phyloP scores from a whole-genome alignment of 2,888 invertebrate genomes.

The Dione juno region DNA sequence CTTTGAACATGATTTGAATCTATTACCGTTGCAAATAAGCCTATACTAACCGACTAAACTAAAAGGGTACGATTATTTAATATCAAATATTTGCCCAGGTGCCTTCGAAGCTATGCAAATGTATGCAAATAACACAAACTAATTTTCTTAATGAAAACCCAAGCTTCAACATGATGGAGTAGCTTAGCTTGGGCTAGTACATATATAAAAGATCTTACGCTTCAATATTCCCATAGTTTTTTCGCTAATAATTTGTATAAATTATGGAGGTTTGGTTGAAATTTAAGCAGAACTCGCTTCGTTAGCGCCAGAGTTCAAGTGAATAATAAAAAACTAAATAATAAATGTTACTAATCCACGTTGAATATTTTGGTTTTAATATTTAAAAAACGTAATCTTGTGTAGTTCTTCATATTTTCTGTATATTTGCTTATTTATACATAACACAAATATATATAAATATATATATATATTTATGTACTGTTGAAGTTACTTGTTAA shows the following conservation, averaged over 20 bases:
- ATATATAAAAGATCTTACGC: neutral
- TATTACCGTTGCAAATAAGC: no score
- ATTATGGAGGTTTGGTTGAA: conserved; percentile 3
- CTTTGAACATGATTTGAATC: neutral
- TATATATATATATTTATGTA: no score
- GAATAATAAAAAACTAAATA: neutral
- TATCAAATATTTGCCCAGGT: conserved; percentile 43
- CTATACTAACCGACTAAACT: neutral
- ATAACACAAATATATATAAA: no score
- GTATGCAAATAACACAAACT: conserved; percentile 45
- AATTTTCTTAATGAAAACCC: conserved; percentile 47
- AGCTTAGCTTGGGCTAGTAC: neutral
- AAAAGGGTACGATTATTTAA: conserved; percentile 32
- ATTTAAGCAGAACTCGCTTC: neutral
- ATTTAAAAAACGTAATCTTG: neutral
- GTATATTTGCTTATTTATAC: neutral
- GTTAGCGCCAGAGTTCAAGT: neutral
- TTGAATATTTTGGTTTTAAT: conserved; percentile 1
- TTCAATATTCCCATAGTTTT: neutral
- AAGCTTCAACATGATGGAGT: conserved; percentile 25
- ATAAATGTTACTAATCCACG: neutral
- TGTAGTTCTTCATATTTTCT: neutral
- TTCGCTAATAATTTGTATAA: conserved; percentile 16
- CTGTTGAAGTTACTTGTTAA: no score
- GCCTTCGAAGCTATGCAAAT: conserved; percentile 45